A percentile compares a stretch with the other conserved stretches of the same genome.
These are phyloP conservation scores for Gisinianus flammeolus DNA, from an alignment of 2,888 invertebrate species.

Conservation along the genomic window DNA sequence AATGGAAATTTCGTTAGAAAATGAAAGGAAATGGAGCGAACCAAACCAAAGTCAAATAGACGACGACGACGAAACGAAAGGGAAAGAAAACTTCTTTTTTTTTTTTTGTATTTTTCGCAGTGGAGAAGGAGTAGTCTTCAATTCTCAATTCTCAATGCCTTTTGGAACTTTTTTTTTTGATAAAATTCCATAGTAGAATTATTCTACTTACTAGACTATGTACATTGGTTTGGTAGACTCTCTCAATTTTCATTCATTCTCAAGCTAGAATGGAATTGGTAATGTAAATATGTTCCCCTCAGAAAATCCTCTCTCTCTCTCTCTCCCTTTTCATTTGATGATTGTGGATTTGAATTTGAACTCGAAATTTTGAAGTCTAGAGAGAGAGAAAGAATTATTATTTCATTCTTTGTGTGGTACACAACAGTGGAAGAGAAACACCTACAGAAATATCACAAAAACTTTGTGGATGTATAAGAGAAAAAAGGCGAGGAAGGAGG, in stretches of 20 bases:
- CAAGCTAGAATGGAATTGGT: conserved; percentile 20
- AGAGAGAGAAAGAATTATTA: conserved; percentile 28
- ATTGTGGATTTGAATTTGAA: conserved; percentile 22
- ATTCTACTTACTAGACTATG: not conserved
- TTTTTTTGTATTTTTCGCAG: no score
- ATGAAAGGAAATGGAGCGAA: conserved; percentile 37
- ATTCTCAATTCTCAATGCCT: conserved; percentile 38
- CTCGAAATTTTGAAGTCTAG: not conserved
- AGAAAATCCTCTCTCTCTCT: not conserved
- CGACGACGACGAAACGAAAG: not conserved
- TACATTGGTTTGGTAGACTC: not conserved
- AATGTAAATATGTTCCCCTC: conserved; percentile 28
- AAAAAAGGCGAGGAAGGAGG: not conserved
- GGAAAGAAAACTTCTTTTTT: conserved; percentile 37
- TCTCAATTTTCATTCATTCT: not conserved
- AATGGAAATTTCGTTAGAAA: conserved; percentile 23
- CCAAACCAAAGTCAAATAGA: conserved; percentile 27
- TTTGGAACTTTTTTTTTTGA: conserved; percentile 17
- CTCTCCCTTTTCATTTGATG: not conserved
- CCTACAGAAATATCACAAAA: conserved; percentile 10
- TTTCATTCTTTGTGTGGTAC: conserved; percentile 29
- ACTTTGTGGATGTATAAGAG: not conserved
- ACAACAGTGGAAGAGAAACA: not conserved
- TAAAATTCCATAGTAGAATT: conserved; percentile 18
- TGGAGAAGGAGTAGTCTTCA: not conserved